A percentile compares a stretch with the other conserved stretches of the same genome.
These are phyloP conservation scores for Entosphenus tridentatus DNA, from an alignment of 2,113 vertebrate genomes.

Conservation along the genomic window DNA sequence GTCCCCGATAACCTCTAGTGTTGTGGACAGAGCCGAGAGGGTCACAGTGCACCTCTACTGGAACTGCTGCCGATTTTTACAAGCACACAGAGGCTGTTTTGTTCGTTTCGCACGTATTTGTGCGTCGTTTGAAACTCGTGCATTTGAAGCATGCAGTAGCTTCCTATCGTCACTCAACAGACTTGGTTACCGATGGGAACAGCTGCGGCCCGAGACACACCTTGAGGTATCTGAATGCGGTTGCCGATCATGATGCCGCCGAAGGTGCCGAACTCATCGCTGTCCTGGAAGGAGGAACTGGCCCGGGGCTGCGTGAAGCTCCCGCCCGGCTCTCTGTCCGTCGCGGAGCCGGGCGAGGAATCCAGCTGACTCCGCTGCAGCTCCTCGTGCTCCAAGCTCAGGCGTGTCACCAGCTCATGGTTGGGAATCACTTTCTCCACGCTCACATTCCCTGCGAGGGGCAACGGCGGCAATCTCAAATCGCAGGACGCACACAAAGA, in stretches of 20 bases:
- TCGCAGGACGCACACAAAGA: no score
- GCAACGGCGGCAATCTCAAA: not conserved
- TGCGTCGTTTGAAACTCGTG: no score
- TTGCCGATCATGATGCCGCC: slow-evolving; percentile 77
- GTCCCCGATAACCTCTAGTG: no score
- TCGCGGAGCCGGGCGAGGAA: not conserved
- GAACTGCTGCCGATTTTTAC: no score
- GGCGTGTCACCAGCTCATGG: slow-evolving; percentile 28
- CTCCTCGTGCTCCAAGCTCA: not conserved
- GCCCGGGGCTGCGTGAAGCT: slow-evolving; percentile 18
- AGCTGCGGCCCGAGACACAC: not conserved
- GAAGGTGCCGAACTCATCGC: slow-evolving; percentile 63
- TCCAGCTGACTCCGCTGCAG: not conserved
- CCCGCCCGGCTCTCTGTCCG: not conserved
- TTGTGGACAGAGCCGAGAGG: no score
- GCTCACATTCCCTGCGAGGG: slow-evolving; percentile 34
- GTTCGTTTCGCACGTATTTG: no score
- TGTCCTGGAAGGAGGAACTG: slow-evolving; percentile 21
- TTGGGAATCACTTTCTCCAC: slow-evolving; percentile 55
- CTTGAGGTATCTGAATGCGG: slow-evolving; percentile 55
- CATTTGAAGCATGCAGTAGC: no score
- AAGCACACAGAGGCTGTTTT: no score
- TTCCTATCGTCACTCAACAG: no score
- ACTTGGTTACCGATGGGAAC: no score
- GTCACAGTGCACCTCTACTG: no score